A percentile compares a stretch with the other conserved stretches of the same genome.
phyloP scores from a whole-genome alignment of 2,113 vertebrate genomes.

The Stigmatopora nigra region DNA sequence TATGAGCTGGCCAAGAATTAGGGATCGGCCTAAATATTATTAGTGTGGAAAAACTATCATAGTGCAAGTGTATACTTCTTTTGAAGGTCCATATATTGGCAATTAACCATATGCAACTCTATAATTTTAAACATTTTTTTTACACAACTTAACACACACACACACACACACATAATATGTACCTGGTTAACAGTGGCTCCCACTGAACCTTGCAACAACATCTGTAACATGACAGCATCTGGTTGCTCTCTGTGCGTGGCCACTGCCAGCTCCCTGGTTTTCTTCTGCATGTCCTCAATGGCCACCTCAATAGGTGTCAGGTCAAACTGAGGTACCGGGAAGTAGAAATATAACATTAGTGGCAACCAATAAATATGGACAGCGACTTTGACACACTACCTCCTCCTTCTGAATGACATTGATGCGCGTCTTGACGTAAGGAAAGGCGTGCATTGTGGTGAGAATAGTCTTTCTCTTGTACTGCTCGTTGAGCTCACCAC shows the following conservation, averaged over 20 bases:
- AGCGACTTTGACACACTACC: conserved; percentile 61
- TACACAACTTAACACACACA: neutral
- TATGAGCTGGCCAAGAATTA: neutral
- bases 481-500: conserved; percentile 89
- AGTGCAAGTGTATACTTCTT: neutral
- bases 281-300: conserved; percentile 98
- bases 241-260: conserved; percentile 87
- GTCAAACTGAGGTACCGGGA: conserved; percentile 71
- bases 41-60: neutral
- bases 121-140: too few species aligned
- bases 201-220: conserved; percentile 94
- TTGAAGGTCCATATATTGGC: neutral
- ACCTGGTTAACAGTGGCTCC: conserved; percentile 97
- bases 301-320: conserved; percentile 96
- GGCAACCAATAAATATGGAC: neutral
- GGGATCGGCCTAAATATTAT: neutral
- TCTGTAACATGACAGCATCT: conserved; percentile 95
- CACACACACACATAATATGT: too few species aligned
- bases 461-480: conserved; percentile 92
- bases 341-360: too few species aligned
- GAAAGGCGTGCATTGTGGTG: conserved; percentile 94
- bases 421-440: conserved; percentile 93
- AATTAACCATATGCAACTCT: neutral
- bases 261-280: conserved; percentile 87
- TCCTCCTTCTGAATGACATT: conserved; percentile 91